Base-by-base conservation (phyloP, 2,113 vertebrate genomes). In the Podocnemis expansa region DNA sequence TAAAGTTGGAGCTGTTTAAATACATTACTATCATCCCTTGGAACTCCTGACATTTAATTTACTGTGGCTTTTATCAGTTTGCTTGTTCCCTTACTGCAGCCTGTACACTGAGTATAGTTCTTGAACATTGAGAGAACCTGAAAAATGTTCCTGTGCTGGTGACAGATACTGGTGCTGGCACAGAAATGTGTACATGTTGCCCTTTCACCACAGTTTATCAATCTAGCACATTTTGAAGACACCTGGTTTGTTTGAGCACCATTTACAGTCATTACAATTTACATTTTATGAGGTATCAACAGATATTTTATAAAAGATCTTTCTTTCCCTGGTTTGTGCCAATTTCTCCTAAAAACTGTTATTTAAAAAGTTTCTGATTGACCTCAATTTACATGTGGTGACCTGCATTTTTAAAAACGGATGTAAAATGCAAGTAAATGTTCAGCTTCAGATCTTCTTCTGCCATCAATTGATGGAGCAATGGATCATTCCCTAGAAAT, bases 211-310 rank as follows among this genome's bases (percentile, higher is more conserved):
- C 38, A 29, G 25, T 85, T 38, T 41, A 21, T 73, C 47, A 9
- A 41, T 24, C 84, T 75, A 21, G 31, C n/a, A 7, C 34, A 29
- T 14, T 70, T 70, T 70, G 63, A 70, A n/a, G 63, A 19, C 63
- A 70, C n/a, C 63, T 7, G 52, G 82, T 54, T 45, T 93, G 83
- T 78, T 0, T 0, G 80, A 67, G 19, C 78, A 55, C 54, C 29
- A 6, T 84, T 85, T 91, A 83, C 82, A 94, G 12, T 81, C 90
- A 90, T 80, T 75, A 80, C 86, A 88, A 93, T 41, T 55, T 27
- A 47, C 14, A 1, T 80, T 89, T 90, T 27, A 1, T 80, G 78
- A 80, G 41, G 78, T 67, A 76, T 56, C 78, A 27, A 70, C 25
- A 81, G 47, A 17, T n/a, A 73, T 43, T 56, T n/a, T 29, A 56